Conservation (phyloP, 1,140 invertebrate genomes). For the Cepaea nemoralis region DNA sequence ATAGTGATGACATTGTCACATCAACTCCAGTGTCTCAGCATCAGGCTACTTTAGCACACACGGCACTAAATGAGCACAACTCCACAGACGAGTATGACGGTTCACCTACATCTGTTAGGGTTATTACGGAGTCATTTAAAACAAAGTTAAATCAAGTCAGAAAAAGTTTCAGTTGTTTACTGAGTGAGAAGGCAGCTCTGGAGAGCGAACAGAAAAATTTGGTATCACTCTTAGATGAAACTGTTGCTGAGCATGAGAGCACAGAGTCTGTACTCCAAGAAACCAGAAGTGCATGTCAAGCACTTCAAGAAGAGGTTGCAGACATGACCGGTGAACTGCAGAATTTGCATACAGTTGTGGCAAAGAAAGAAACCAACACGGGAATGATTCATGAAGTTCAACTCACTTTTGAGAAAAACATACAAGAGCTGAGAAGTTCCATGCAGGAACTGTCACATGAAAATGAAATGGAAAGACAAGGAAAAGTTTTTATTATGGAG, state of each 20-base stretch:
- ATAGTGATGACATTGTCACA: conserved; percentile 2
- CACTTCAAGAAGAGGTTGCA: conserved; percentile 50
- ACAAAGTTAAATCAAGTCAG: not conserved
- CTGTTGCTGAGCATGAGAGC: conserved; percentile 38
- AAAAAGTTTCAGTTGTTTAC: not conserved
- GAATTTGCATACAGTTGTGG: conserved; percentile 32
- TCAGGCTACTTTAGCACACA: not conserved
- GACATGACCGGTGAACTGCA: conserved; percentile 44
- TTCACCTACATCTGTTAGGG: not conserved
- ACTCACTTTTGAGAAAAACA: conserved; percentile 25
- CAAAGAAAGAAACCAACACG: conserved; percentile 38
- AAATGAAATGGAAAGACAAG: conserved; percentile 19
- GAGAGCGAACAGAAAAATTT: conserved; percentile 53
- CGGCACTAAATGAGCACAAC: not conserved
- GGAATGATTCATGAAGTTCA: conserved; percentile 37
- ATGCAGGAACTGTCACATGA: conserved; percentile 29
- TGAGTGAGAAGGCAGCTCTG: conserved; percentile 46
- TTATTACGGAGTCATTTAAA: not conserved
- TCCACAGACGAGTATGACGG: not conserved
- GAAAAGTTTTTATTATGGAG: conserved; percentile 39
- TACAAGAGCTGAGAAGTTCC: conserved; percentile 36
- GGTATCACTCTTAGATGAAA: conserved; percentile 44
- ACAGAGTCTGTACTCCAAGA: conserved; percentile 40
- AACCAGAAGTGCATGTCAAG: conserved; percentile 26
- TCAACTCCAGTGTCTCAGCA: not conserved